A percentile compares a stretch with the other conserved stretches of the same genome.
These are phyloP conservation scores for Drosophila sulfurigaster DNA, from an alignment of 1,140 invertebrate genomes.

Conservation along the genomic window DNA sequence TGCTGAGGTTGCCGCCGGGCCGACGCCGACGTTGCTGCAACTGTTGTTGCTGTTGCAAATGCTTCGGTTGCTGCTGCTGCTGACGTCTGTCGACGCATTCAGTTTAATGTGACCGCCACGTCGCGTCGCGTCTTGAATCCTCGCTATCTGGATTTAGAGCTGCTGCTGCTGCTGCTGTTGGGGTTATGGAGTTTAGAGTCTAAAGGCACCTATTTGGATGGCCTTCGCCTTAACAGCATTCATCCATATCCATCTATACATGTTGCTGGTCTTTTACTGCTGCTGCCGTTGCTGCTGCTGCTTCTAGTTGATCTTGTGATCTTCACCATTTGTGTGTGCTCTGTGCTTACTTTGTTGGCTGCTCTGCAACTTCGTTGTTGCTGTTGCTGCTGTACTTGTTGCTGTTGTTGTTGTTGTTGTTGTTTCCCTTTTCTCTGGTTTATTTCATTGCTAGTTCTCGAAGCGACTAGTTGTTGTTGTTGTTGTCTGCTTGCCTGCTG, in stretches of 20 bases:
- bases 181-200: slow-evolving; percentile 16
- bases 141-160: slow-evolving; percentile 74
- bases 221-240: slow-evolving; percentile 80
- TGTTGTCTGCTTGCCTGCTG: slow-evolving; percentile 44
- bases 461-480: slow-evolving; percentile 45
- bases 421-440: slow-evolving; percentile 52
- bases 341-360: slow-evolving; percentile 48
- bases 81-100: slow-evolving; percentile 64
- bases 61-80: slow-evolving; percentile 7
- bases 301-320: slow-evolving; percentile 75
- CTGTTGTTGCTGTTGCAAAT: slow-evolving; percentile 19
- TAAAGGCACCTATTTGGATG: slow-evolving; percentile 67
- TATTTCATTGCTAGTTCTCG: slow-evolving; percentile 80
- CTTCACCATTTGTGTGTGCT: slow-evolving; percentile 68
- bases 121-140: slow-evolving; percentile 47
- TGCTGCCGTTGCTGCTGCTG: slow-evolving; percentile 46
- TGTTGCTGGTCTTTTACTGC: slow-evolving; percentile 48
- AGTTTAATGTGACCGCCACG: slow-evolving; percentile 74
- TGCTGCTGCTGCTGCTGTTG: slow-evolving; percentile 12
- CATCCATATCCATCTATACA: slow-evolving; percentile 78
- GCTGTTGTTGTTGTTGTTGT: slow-evolving; percentile 13
- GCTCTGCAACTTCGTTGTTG: slow-evolving; percentile 18
- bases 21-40: slow-evolving; percentile 13
- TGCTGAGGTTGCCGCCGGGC: slow-evolving; percentile 55
- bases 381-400: slow-evolving; percentile 9